Evolutionary conservation across 2,888 invertebrate genomes (phyloP), one percentile per base, ranked within the genome.

Genomic region (Callimorpha dominula): DNA sequence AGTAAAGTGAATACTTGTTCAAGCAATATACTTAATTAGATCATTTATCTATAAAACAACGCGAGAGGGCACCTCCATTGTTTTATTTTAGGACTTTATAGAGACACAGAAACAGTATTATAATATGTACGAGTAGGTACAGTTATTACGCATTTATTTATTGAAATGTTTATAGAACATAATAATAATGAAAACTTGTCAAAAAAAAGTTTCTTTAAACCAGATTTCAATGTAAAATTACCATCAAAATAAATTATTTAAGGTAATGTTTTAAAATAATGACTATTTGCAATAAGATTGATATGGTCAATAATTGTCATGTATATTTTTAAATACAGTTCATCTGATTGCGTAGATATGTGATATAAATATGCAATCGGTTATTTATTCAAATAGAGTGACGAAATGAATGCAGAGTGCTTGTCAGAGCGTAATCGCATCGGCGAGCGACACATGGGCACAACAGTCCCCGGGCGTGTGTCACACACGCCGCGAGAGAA

Each of bases 331-430:
- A 88, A 90, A 90, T 91, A 89, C 84, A 83, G 86, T 90, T 89
- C 89, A 85, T 87, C 82, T 80, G 86, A 84, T 92, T 91, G 89
- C 90, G 89, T 85, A 85, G 85, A 87, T 85, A 86, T 87, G 89
- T 90, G 86, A 86, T 90, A 89, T 91, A 90, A 88, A 88, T 90
- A 93, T 91, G 90, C 91, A 91, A 93, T 92, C 90, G 90, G 89
- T 91, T 93, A 91, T 93, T 94, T 93, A 94, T 94, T 93, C 90
- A 92, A 94, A 93, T 92, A 90, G 89, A 91, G 91, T 94, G 94
- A 93, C 90, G 94, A 94, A 94, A 95, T 93, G 88, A 92, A 92
- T 91, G 90, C 90, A 88, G 89, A 91, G 89, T 87, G 88, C 87
- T 88, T 91, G 92, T 92, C 88, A 89, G 85, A 90, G 87, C 85